Conservation (phyloP, 2,888 invertebrate species). For the Cynaeus angustus region DNA sequence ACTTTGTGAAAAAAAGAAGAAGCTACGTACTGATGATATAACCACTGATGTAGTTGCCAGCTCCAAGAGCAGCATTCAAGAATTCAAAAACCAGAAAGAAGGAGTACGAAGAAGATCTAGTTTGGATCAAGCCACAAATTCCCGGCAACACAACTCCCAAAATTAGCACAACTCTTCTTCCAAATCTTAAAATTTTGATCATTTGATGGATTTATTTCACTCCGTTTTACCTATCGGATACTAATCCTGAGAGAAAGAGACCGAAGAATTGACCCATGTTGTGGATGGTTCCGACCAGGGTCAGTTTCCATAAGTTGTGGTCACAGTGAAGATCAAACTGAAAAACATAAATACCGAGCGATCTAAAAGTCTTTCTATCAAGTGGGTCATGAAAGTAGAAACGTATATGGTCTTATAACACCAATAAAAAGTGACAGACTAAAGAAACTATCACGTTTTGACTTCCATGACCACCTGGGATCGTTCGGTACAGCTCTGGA, state of each 20-base stretch:
- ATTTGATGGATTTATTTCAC: neutral
- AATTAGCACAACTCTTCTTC: constrained; percentile 76
- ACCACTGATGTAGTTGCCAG: constrained; percentile 82
- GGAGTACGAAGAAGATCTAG: constrained; percentile 70
- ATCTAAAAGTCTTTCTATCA: no score
- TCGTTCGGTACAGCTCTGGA: no score
- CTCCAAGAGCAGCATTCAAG: constrained; percentile 80
- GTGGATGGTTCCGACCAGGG: constrained; percentile 83
- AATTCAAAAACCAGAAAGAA: constrained; percentile 83
- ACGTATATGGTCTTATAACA: no score
- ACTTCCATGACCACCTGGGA: no score
- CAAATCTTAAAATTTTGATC: constrained; percentile 76
- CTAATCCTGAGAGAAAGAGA: constrained; percentile 77
- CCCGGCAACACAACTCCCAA: no score
- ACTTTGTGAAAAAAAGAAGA: no score
- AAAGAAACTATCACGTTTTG: no score
- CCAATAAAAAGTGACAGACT: no score
- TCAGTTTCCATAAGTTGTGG: constrained; percentile 80
- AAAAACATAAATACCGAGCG: no score
- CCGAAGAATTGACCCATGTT: constrained; percentile 84
- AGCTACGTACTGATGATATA: constrained; percentile 82
- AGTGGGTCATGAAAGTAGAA: no score
- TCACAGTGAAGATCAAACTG: constrained; percentile 81
- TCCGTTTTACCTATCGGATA: constrained; percentile 77
- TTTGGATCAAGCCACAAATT: constrained; percentile 76